Evolutionary conservation across 2,113 vertebrate species (phyloP).

Genomic region (Vicugna pacos): DNA sequence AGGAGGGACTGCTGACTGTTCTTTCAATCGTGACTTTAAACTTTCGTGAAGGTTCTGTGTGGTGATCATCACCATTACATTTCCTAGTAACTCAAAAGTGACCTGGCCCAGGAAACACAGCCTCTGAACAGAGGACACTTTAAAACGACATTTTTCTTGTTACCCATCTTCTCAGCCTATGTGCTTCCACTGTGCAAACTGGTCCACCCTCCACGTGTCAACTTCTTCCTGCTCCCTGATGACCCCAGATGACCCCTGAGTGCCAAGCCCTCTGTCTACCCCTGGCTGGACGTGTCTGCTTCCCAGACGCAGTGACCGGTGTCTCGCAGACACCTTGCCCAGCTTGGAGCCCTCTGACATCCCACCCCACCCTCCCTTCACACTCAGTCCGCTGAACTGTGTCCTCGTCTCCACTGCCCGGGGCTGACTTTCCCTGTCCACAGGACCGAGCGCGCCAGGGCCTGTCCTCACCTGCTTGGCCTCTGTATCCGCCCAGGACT

Average conservation of each 20-base stretch:
- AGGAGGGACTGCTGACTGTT: neutral
- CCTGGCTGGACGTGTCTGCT: neutral
- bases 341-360: neutral
- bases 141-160: neutral
- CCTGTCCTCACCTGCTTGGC: neutral
- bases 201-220: neutral
- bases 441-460: neutral
- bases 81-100: neutral
- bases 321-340: neutral
- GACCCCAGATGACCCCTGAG: neutral
- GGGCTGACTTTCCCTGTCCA: neutral
- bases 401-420: neutral
- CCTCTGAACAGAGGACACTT: neutral
- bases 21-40: neutral
- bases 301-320: neutral
- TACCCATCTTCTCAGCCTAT: neutral
- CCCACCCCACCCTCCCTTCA: neutral
- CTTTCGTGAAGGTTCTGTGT: neutral
- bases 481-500: neutral
- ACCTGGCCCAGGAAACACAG: neutral
- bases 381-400: neutral
- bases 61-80: neutral
- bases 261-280: neutral
- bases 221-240: neutral
- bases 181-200: neutral